Percentiles rank a stretch among this genome's conserved stretches.
phyloP scores from a whole-genome alignment of 2,797 vertebrate species.

The Tiaroga cobitis region DNA sequence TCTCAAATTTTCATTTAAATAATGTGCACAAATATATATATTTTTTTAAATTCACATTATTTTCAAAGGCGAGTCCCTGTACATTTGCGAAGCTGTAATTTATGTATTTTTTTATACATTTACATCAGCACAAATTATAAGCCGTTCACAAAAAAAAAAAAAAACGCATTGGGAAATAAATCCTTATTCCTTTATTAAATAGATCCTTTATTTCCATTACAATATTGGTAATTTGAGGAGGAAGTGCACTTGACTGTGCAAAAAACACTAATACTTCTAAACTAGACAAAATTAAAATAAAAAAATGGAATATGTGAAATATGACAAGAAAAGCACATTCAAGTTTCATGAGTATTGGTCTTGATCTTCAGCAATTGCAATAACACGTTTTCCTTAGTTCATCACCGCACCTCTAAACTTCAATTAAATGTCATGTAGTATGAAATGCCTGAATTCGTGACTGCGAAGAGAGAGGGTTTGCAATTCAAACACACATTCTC shows the following conservation, averaged over 20 bases:
- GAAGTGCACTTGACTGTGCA: background rate
- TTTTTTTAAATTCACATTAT: background rate
- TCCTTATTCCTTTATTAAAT: too few relatives aligned
- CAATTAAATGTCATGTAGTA: conserved; percentile 18
- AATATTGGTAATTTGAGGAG: background rate
- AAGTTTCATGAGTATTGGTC: background rate
- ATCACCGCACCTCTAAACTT: background rate
- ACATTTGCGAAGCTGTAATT: background rate
- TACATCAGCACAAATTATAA: background rate
- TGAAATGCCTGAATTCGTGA: conserved; percentile 32
- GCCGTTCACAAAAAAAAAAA: background rate
- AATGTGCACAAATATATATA: background rate
- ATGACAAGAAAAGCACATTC: background rate
- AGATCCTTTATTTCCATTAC: background rate
- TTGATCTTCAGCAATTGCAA: background rate
- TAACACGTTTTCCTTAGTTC: background rate
- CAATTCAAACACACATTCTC: conserved; percentile 43
- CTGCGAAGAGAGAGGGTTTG: conserved; percentile 20
- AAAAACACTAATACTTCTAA: background rate
- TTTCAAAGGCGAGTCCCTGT: background rate
- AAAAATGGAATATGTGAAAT: background rate
- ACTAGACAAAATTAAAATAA: background rate
- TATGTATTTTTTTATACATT: background rate
- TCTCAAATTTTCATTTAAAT: background rate
- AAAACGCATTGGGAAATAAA: background rate